phyloP scores from a whole-genome alignment of 2,113 vertebrate genomes.

The Gymnogyps californianus region DNA sequence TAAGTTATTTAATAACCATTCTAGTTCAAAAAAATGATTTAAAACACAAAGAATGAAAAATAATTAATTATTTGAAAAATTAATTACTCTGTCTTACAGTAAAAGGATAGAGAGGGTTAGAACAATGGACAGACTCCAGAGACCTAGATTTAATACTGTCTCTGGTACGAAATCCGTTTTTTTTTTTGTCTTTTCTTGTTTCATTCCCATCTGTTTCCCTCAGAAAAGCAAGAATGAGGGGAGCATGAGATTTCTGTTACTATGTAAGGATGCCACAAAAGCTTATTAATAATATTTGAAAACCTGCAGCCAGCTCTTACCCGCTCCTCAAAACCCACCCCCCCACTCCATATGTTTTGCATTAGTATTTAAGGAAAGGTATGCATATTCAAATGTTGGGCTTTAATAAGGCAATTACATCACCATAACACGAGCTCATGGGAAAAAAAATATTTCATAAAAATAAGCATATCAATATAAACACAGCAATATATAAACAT shows the following conservation, averaged over 20 bases:
- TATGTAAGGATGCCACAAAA: slow-evolving; percentile 7
- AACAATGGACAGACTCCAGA: background rate
- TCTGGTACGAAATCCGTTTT: background rate
- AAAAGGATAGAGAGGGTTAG: background rate
- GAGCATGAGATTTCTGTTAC: background rate
- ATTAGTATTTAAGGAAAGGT: background rate
- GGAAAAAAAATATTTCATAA: background rate
- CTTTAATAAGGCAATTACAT: background rate
- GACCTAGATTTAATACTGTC: background rate
- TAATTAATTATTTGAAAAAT: no score
- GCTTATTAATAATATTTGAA: background rate
- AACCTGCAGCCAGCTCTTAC: background rate
- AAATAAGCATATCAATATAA: background rate
- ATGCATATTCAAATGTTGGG: background rate
- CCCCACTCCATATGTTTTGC: background rate
- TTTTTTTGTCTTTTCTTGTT: background rate
- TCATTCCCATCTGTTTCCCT: background rate
- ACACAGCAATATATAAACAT: background rate
- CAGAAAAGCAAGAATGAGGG: background rate
- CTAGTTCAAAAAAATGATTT: no score
- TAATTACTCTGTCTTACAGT: background rate
- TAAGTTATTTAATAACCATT: no score
- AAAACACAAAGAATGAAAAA: background rate
- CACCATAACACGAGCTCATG: background rate
- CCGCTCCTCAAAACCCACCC: background rate